Evolutionary conservation across 2,888 invertebrate species (phyloP).

Genomic region (Pseudanteris insignis): DNA sequence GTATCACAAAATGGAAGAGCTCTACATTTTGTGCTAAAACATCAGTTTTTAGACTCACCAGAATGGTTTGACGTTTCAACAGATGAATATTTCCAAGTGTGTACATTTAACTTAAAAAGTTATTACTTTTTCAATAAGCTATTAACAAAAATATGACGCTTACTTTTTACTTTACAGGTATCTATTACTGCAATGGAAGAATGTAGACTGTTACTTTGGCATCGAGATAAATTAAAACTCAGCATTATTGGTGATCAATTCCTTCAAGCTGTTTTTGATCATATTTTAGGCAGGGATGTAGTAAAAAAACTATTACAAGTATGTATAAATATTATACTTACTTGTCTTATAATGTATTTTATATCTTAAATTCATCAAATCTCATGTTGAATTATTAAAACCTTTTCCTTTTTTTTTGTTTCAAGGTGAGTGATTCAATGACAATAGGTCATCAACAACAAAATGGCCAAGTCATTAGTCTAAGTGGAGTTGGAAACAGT

Average conservation of each 20-base stretch:
- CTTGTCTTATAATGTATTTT: background rate
- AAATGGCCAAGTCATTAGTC: constrained; percentile 72
- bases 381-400: background rate
- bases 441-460: constrained; percentile 75
- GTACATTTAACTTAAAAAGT: too few relatives aligned
- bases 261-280: constrained; percentile 86
- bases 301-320: constrained; percentile 90
- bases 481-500: constrained; percentile 56
- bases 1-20: constrained; percentile 86
- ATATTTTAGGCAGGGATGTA: constrained; percentile 84
- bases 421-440: constrained; percentile 87
- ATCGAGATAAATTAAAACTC: constrained; percentile 84
- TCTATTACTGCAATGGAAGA: constrained; percentile 90
- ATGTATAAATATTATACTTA: too few relatives aligned
- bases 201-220: constrained; percentile 84
- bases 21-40: constrained; percentile 84
- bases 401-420: constrained; percentile 10
- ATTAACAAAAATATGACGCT: too few relatives aligned
- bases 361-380: too few relatives aligned
- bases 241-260: constrained; percentile 85
- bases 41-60: constrained; percentile 88
- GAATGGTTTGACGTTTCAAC: constrained; percentile 91
- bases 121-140: too few relatives aligned
- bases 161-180: constrained; percentile 74
- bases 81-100: constrained; percentile 87